phyloP scores from a whole-genome alignment of 2,888 invertebrate genomes.

The Maniola hyperantus region DNA sequence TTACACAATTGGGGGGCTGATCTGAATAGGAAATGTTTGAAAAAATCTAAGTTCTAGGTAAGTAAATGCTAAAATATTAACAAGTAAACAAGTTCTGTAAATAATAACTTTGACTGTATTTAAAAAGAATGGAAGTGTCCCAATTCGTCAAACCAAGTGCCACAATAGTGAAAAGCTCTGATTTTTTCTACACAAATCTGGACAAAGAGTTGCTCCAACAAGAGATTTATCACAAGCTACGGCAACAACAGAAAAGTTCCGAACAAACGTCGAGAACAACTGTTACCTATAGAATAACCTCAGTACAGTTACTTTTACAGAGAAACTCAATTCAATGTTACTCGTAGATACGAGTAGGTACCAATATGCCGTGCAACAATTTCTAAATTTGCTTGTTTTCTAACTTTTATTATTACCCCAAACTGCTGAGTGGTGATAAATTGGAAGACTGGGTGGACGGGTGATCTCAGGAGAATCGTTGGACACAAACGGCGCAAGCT shows the following conservation, averaged over 20 bases:
- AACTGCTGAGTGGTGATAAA: too few species aligned
- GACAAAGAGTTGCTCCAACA: conserved; percentile 38
- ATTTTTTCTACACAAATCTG: conserved; percentile 37
- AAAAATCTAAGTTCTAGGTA: too few species aligned
- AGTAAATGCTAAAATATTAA: background rate
- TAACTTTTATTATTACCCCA: background rate
- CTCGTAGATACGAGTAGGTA: background rate
- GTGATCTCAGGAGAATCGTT: too few species aligned
- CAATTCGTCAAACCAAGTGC: conserved; percentile 24
- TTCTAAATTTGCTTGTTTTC: background rate
- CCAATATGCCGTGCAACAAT: background rate
- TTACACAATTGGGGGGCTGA: too few species aligned
- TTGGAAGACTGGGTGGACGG: too few species aligned
- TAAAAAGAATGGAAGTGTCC: background rate
- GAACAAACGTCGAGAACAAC: conserved; percentile 36
- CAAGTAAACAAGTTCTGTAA: background rate
- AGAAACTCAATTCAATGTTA: conserved; percentile 25
- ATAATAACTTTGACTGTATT: background rate
- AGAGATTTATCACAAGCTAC: conserved; percentile 42
- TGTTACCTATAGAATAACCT: conserved; percentile 28
- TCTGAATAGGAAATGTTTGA: too few species aligned
- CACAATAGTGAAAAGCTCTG: conserved; percentile 29
- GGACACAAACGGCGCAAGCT: too few species aligned
- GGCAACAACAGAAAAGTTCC: conserved; percentile 41
- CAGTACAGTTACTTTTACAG: conserved; percentile 27